These are phyloP conservation scores for Phortica okadai DNA, from an alignment of 2,888 invertebrate species.

Conservation along the genomic window DNA sequence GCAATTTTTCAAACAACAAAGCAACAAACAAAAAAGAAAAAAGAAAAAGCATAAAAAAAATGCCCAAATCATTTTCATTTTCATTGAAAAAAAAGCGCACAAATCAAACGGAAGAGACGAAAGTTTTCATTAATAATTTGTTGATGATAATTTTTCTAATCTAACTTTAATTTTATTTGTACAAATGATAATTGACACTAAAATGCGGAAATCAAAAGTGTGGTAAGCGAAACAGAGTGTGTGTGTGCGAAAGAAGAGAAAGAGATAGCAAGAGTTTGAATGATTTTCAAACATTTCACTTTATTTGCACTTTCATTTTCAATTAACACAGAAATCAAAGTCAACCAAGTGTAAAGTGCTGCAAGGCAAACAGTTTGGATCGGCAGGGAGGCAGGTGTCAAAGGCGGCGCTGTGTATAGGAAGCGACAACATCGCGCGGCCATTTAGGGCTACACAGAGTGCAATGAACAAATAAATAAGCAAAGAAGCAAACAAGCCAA, in stretches of 20 bases:
- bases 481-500: background rate
- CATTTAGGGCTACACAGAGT: conserved; percentile 3
- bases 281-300: conserved; percentile 32
- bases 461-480: conserved; percentile 25
- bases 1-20: conserved; percentile 61
- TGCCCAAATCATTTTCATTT: conserved; percentile 14
- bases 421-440: background rate
- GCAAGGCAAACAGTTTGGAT: background rate
- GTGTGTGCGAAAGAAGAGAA: conserved; percentile 14
- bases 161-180: conserved; percentile 52
- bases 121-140: conserved; percentile 52
- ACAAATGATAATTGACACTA: conserved; percentile 34
- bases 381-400: background rate
- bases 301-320: conserved; percentile 66
- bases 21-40: conserved; percentile 1
- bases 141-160: conserved; percentile 41
- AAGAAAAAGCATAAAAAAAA: background rate
- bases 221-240: conserved; percentile 33
- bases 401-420: background rate
- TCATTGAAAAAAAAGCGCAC: conserved; percentile 30
- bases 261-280: conserved; percentile 16
- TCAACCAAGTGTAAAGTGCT: conserved; percentile 17
- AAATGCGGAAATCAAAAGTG: conserved; percentile 64
- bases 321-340: conserved; percentile 51
- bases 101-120: conserved; percentile 37